phyloP scores from a whole-genome alignment of 2,797 vertebrate genomes.

The Sebastes itinus region DNA sequence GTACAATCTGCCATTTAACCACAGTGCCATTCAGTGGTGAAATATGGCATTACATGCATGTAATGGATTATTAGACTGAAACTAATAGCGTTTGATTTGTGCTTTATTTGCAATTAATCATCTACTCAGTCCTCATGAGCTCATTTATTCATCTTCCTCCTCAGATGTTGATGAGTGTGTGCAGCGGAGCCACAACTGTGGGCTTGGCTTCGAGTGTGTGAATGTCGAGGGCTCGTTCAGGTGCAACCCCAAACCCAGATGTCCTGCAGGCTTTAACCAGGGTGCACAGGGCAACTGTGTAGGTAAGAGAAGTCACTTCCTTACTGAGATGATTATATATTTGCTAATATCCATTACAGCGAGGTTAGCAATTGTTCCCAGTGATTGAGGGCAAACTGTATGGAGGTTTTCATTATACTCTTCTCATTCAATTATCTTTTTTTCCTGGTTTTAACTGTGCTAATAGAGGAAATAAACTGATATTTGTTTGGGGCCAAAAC shows the following conservation, averaged over 20 bases:
- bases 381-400: no score
- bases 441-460: neutral
- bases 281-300: constrained; percentile 86
- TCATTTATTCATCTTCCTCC: constrained; percentile 9
- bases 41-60: neutral
- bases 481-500: neutral
- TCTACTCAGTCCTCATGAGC: neutral
- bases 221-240: constrained; percentile 91
- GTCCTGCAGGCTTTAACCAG: constrained; percentile 86
- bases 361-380: neutral
- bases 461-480: neutral
- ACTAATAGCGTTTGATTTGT: constrained; percentile 17
- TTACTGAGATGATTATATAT: neutral
- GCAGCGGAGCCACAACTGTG: constrained; percentile 83
- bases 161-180: constrained; percentile 90
- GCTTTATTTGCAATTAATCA: neutral
- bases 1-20: constrained; percentile 42
- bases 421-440: no score
- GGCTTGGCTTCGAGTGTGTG: constrained; percentile 83
- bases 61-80: neutral
- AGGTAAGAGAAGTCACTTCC: constrained; percentile 77
- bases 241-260: constrained; percentile 85
- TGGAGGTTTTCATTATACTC: no score
- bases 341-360: neutral
- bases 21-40: constrained; percentile 78